These are phyloP conservation scores for Ailurus styani DNA, from an alignment of 2,113 vertebrate species.

Conservation along the genomic window DNA sequence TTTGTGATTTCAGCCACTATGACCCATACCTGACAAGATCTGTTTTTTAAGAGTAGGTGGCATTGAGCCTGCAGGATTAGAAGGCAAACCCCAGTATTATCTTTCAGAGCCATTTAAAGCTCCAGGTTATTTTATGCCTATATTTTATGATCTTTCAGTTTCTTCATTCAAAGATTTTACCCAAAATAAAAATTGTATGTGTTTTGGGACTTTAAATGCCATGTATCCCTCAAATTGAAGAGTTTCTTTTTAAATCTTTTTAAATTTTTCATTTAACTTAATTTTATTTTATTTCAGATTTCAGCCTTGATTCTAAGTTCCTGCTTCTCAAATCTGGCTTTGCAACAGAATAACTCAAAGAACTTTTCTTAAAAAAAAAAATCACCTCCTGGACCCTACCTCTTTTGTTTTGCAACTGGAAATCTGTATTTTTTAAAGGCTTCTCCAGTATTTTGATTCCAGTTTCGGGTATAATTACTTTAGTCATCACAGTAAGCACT, in stretches of 20 bases:
- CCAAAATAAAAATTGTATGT: slow-evolving; percentile 45
- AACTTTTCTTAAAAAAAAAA: not conserved
- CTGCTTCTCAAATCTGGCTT: not conserved
- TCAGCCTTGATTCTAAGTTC: slow-evolving; percentile 18
- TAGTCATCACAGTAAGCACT: not conserved
- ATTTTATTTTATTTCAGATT: not conserved
- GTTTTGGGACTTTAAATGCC: slow-evolving; percentile 19
- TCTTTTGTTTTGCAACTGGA: slow-evolving; percentile 13
- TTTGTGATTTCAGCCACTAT: slow-evolving; percentile 1
- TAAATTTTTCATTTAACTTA: not conserved
- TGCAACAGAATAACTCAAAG: not conserved
- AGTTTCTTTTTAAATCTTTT: not conserved
- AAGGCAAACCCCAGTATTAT: not conserved
- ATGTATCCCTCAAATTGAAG: not conserved
- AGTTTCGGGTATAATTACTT: not conserved
- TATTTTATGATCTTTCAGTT: slow-evolving; percentile 14
- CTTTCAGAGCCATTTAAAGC: not conserved
- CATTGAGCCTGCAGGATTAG: not conserved
- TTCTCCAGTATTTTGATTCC: not conserved
- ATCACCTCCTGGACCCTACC: not conserved
- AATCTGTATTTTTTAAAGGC: not conserved
- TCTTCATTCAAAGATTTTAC: slow-evolving; percentile 31
- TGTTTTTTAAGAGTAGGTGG: not conserved
- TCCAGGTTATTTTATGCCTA: slow-evolving; percentile 21
- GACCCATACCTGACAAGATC: not conserved